These are phyloP conservation scores for Indicator maculatus DNA, from an alignment of 2,113 vertebrate genomes.

Conservation along the genomic window DNA sequence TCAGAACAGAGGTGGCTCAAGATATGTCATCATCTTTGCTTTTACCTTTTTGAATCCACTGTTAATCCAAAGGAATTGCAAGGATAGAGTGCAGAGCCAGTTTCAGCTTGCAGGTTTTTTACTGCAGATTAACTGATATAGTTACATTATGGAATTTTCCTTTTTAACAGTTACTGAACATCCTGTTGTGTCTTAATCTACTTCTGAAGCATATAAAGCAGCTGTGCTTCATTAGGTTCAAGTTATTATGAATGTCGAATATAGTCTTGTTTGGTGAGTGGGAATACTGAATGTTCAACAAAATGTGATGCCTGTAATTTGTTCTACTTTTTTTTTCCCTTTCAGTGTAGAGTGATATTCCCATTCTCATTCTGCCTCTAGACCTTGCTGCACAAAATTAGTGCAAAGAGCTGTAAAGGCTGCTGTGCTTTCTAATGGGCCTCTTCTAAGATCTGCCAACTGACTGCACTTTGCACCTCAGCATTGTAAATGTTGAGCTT, in stretches of 20 bases:
- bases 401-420: not conserved
- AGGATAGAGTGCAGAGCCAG: not conserved
- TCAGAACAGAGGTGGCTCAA: not conserved
- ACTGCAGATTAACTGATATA: not conserved
- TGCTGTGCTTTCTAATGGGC: not conserved
- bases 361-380: not conserved
- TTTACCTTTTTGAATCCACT: not conserved
- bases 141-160: not conserved
- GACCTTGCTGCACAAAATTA: not conserved
- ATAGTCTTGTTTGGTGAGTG: not conserved
- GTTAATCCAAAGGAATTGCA: not conserved
- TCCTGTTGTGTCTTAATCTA: slow-evolving; percentile 51
- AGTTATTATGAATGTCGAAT: slow-evolving; percentile 30
- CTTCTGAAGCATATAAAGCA: slow-evolving; percentile 39
- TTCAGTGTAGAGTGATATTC: not conserved
- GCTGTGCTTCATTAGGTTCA: slow-evolving; percentile 48
- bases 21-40: not conserved
- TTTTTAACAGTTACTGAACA: slow-evolving; percentile 28
- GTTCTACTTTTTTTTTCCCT: not conserved
- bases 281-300: slow-evolving; percentile 10
- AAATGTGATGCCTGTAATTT: not conserved
- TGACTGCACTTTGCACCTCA: not conserved
- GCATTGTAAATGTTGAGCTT: not conserved
- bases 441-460: not conserved
- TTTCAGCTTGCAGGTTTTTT: not conserved